Evolutionary conservation across 2,888 invertebrate genomes (phyloP), one percentile per base, ranked within the genome.

Genomic region (Gastrophysa polygoni): DNA sequence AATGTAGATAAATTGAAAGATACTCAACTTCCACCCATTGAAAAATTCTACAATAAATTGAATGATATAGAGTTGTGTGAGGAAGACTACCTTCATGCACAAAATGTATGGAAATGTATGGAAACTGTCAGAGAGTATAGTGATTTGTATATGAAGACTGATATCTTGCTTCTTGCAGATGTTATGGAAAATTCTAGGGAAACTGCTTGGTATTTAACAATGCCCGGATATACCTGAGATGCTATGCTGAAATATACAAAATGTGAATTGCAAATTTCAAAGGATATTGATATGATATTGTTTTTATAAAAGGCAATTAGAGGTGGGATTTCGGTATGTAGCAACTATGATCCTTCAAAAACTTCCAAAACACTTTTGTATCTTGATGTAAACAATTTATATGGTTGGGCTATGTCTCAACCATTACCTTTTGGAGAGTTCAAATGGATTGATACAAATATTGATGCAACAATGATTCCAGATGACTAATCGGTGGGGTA

Each of bases 201-300:
- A 28, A 10, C 58, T n/a, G 28, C 44, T n/a, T 48, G 43, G 21
- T 60, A 60, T 44, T 55, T 28, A 49, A 60, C 55, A 46, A 18
- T 55, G 24, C 28, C 55, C 1, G 60, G 49, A 1, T 55, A 38
- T n/a, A 56, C 55, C 2, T 60, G 47, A 24, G 49, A 60, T 38
- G 29, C 34, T 5, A 55, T 61, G 57, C 14, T n/a, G n/a, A n/a
- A n/a, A n/a, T n/a, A n/a, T 55, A 76, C 74, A 1, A 50, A 64
- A 43, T 59, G 75, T 14, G 48, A 73, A 55, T 38, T 76, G 10
- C 70, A 75, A 44, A 51, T 77, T 3, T 51, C 75, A n/a, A 71
- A 68, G 1, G 72, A 77, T 59, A 17, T 61, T 21, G 57, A 57
- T 44, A 61, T 47, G 28, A 16, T 57, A 8, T 34, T 61, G 52